These are phyloP conservation scores for Masnerella sp. DNA, from an alignment of 2,888 invertebrate species.

Conservation along the genomic window DNA sequence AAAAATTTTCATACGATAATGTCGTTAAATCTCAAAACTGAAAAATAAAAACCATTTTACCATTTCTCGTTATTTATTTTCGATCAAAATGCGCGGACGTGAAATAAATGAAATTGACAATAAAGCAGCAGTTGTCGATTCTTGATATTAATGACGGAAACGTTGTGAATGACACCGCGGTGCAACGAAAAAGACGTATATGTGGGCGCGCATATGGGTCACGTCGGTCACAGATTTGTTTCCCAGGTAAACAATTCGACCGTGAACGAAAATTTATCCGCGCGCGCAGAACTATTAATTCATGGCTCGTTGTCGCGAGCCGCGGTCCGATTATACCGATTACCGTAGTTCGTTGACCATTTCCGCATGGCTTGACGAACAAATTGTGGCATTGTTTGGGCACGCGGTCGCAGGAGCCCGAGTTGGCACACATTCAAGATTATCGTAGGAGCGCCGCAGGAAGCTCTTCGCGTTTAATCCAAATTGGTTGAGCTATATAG, in stretches of 20 bases:
- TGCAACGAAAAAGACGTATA: conserved; percentile 12
- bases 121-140: not conserved
- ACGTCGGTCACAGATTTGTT: conserved; percentile 18
- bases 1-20: too few species aligned
- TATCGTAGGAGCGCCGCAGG: conserved; percentile 33
- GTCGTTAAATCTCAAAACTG: too few species aligned
- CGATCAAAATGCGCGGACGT: not conserved
- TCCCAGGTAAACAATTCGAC: conserved; percentile 37
- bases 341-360: conserved; percentile 43
- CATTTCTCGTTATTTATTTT: conserved; percentile 3
- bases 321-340: conserved; percentile 28
- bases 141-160: conserved; percentile 16
- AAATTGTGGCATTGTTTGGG: conserved; percentile 49
- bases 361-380: conserved; percentile 51
- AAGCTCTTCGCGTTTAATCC: conserved; percentile 29
- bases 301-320: conserved; percentile 22
- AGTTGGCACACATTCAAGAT: conserved; percentile 47
- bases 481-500: conserved; percentile 28
- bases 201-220: conserved; percentile 23
- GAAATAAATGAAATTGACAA: conserved; percentile 9
- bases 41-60: too few species aligned
- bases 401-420: conserved; percentile 21
- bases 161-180: conserved; percentile 24
- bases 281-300: conserved; percentile 41
- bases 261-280: conserved; percentile 46